Base-by-base conservation (phyloP, 1,140 invertebrate genomes). In the Drosophila ananassae region DNA sequence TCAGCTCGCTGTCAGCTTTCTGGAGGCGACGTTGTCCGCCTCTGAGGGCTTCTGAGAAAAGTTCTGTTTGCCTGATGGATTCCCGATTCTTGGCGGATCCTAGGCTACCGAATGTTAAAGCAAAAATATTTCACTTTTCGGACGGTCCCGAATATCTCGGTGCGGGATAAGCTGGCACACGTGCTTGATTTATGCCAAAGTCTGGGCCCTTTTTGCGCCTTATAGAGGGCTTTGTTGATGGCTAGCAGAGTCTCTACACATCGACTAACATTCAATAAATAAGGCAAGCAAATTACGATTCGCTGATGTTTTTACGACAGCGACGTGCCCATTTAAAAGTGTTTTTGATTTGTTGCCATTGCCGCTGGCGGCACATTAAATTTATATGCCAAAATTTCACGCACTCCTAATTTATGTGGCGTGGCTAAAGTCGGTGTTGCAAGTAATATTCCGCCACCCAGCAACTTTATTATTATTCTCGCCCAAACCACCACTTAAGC, bases 281-380 rank as follows among this genome's bases (percentile, higher is more conserved):
- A 85, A 87, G 84, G 72, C 59, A 53, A 73, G 74, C 62, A 78
- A 81, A 87, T 85, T 78, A 85, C 71, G 79, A 85, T 81, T 84
- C 79, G 81, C 77, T 85, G 81, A 85, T 80, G 77, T 87, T 87
- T 85, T 85, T 85, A 85, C 74, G 83, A 76, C 79, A 48, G 78
- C 73, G 74, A 85, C 81, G 81, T 85, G 82, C 68, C 69, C 78
- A 72, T 87, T 87, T 87, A 87, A 85, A 87, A 82, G 68, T 77
- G 74, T 76, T 87, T 85, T 85, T 84, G 66, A 73, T 81, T 81
- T 80, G 76, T 80, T 63, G 52, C 56, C 61, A 58, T 12, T 66
- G 64, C 55, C 57, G 59, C 64, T 67, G 67, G 56, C 81, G 80
- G 81, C 77, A 81, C 77, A 87, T 85, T 87, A 87, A 78, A 85